These are phyloP conservation scores for Phalacrocorax carbo DNA, from an alignment of 2,113 vertebrate genomes.

Conservation along the genomic window DNA sequence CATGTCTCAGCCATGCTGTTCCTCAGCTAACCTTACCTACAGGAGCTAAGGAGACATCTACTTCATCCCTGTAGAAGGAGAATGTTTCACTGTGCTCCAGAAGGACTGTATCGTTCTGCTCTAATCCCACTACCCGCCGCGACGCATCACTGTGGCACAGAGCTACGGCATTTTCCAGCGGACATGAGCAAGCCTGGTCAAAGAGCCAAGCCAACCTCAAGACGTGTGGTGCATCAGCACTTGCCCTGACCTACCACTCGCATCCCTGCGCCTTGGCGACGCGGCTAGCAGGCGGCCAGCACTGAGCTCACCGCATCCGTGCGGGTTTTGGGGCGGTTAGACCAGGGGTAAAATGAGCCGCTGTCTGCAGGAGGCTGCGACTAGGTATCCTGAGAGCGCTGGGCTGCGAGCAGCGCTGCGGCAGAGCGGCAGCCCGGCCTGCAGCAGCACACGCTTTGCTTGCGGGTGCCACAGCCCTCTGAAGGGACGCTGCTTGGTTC, in stretches of 20 bases:
- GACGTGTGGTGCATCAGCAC: fast-evolving
- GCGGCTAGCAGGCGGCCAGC: background rate
- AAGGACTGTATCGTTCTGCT: background rate
- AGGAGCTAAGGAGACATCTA: background rate
- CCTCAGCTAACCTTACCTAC: background rate
- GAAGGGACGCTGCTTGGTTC: background rate
- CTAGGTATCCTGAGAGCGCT: background rate
- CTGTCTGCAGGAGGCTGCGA: background rate
- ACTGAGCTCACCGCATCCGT: background rate
- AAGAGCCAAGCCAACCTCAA: background rate
- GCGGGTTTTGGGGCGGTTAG: background rate
- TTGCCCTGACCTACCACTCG: background rate
- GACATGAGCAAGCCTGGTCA: background rate
- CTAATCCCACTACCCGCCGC: background rate
- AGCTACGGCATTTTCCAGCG: background rate
- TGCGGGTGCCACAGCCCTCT: background rate
- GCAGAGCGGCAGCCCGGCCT: background rate
- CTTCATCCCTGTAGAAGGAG: background rate
- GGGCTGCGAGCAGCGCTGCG: background rate
- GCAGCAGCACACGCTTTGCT: background rate
- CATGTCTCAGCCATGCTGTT: background rate
- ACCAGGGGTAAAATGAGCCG: background rate
- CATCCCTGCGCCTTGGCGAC: background rate
- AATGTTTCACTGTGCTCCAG: background rate
- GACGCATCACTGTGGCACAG: background rate